Evolutionary conservation across 2,797 vertebrate species (phyloP), one percentile per base, ranked within the genome.

Genomic region (Staurois parvus): DNA sequence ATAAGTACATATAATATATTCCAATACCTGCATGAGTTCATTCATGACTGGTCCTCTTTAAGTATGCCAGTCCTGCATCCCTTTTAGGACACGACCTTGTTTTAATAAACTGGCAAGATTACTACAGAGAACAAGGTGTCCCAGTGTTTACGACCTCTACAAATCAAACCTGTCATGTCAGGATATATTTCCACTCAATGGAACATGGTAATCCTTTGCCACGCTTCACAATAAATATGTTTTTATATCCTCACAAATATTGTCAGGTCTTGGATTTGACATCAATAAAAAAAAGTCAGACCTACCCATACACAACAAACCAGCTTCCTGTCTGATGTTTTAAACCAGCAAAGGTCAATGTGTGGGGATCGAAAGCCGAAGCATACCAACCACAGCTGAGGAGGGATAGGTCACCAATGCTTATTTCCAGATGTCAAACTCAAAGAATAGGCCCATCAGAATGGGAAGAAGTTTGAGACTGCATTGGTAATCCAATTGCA

Each of bases 171-270:
- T 29, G 76, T 62, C 68, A 79, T 34, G 66, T 72, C 76, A 69
- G 67, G 34, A 84, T 30, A 64, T 32, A 62, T 45, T 56, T 45
- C 76, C 21, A 56, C 34, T 62, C 37, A 42, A 28, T 37, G 68
- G 67, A 48, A 78, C 74, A 70, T 40, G 32, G 48, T 64, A 84
- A 72, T 64, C 67, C 52, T 84, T n/a, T 73, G 68, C 72, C 28
- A 34, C 13, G 30, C 52, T 64, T 37, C 28, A 59, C 48, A 70
- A 72, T 72, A 72, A 77, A 84, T 34, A 59, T 48, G 26, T 2
- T 45, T 79, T 84, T 84, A 84, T 79, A 79, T 62, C 67, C 82
- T 77, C 26, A 24, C 78, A 80, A 80, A 80, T 52, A 80, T 70
- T 56, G 78, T 48, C 48, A 52, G 34, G 8, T 28, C 45, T 48